phyloP scores from a whole-genome alignment of 1,140 invertebrate species.

The Rhagoletis zephyria region DNA sequence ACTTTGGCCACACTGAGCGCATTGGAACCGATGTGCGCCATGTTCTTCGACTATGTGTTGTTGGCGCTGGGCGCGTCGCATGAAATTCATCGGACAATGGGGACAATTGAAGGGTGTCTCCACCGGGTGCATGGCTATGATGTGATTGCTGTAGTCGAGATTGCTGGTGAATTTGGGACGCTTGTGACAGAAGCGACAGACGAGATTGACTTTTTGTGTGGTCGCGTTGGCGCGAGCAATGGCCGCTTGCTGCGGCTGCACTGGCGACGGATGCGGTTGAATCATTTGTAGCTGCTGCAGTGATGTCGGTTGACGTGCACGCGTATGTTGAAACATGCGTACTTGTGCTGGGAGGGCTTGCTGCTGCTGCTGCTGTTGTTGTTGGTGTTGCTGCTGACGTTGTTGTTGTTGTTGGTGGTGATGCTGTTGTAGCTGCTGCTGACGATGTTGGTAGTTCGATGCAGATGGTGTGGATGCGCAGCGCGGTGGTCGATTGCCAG shows the following conservation, averaged over 20 bases:
- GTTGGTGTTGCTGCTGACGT: conserved; percentile 48
- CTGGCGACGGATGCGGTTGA: conserved; percentile 57
- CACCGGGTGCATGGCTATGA: conserved; percentile 68
- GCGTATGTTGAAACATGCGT: conserved; percentile 54
- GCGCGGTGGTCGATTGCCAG: not conserved
- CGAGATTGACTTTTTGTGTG: conserved; percentile 58
- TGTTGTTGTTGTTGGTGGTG: conserved; percentile 25
- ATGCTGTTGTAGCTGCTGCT: conserved; percentile 22
- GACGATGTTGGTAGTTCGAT: conserved; percentile 10
- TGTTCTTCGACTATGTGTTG: conserved; percentile 67
- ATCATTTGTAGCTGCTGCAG: conserved; percentile 54
- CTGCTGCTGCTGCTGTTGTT: conserved; percentile 35
- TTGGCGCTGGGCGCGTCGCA: conserved; percentile 64
- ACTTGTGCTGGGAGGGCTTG: conserved; percentile 55
- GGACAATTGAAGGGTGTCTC: conserved; percentile 68
- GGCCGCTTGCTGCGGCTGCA: conserved; percentile 41
- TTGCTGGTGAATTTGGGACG: conserved; percentile 69
- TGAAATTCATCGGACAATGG: conserved; percentile 65
- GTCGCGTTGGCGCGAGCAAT: not conserved
- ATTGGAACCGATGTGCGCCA: conserved; percentile 67
- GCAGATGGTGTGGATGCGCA: not conserved
- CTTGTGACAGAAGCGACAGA: conserved; percentile 70
- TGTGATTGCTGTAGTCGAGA: conserved; percentile 68
- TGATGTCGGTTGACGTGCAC: conserved; percentile 23
- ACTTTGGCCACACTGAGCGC: conserved; percentile 67